Conservation (phyloP, 2,888 invertebrate species). For the Netelia fuscicornis region DNA sequence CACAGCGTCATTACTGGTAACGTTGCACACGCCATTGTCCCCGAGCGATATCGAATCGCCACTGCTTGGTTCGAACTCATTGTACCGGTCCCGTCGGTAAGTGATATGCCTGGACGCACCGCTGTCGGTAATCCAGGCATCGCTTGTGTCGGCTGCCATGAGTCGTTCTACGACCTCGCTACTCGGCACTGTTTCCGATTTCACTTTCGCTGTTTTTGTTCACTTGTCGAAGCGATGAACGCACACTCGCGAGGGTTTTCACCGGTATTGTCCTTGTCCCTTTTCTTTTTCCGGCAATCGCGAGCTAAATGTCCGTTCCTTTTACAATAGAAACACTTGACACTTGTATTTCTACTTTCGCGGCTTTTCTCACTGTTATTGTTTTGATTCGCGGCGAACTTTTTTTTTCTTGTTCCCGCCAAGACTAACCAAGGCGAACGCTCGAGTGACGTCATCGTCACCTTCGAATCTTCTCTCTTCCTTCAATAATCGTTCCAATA, state of each 20-base stretch:
- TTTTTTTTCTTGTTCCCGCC: conserved; percentile 36
- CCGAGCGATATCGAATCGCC: conserved; percentile 45
- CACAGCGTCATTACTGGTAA: conserved; percentile 54
- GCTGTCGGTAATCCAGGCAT: conserved; percentile 72
- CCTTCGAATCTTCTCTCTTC: conserved; percentile 17
- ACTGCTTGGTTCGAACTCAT: conserved; percentile 11
- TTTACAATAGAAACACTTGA: conserved; percentile 59
- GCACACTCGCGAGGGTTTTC: conserved; percentile 47
- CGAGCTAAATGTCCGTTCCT: conserved; percentile 60
- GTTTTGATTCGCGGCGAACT: neutral
- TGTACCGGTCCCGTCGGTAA: conserved; percentile 68
- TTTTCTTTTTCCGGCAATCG: conserved; percentile 57
- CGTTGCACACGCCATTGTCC: conserved; percentile 47
- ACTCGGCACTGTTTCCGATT: conserved; percentile 2
- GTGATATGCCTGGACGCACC: conserved; percentile 72
- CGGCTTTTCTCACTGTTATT: conserved; percentile 11
- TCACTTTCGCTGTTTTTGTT: too few relatives aligned
- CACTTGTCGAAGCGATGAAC: conserved; percentile 44
- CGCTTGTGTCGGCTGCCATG: conserved; percentile 51
- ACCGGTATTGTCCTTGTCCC: conserved; percentile 8
- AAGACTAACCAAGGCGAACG: conserved; percentile 1
- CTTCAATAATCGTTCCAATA: neutral
- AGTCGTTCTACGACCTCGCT: conserved; percentile 29
- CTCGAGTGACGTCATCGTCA: conserved; percentile 29
- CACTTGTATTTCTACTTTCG: conserved; percentile 9